Conservation (phyloP, 2,113 vertebrate genomes). For the Lampris incognitus region DNA sequence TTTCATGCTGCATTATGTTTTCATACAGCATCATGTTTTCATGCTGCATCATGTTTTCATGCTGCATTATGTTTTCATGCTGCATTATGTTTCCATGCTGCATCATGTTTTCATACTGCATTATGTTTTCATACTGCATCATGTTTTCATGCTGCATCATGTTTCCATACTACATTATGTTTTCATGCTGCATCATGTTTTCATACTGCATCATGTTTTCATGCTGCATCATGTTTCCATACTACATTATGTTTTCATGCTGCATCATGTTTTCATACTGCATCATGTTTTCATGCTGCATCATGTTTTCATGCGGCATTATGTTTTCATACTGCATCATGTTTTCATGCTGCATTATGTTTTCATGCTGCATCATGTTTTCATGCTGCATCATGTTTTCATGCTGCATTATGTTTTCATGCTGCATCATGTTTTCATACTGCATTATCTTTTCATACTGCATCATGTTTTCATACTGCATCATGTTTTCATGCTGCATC, state of each 20-base stretch:
- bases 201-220: constrained; percentile 66
- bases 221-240: constrained; percentile 24
- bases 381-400: constrained; percentile 66
- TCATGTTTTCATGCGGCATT: too few relatives aligned
- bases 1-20: constrained; percentile 68
- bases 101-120: constrained; percentile 66
- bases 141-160: constrained; percentile 65
- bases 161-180: constrained; percentile 66
- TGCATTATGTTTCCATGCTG: constrained; percentile 63
- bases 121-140: constrained; percentile 66
- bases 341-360: constrained; percentile 66
- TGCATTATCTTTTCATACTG: constrained; percentile 63
- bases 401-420: constrained; percentile 67
- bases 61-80: constrained; percentile 62
- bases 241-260: too few relatives aligned
- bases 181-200: constrained; percentile 68
- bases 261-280: too few relatives aligned
- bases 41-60: constrained; percentile 67
- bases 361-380: constrained; percentile 68
- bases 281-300: too few relatives aligned
- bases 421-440: constrained; percentile 62
- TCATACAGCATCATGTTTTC: constrained; percentile 65
- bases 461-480: constrained; percentile 67
- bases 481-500: constrained; percentile 67
- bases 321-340: constrained; percentile 28